Evolutionary conservation across 2,888 invertebrate species (phyloP).

Genomic region (Scaptomyza caliginosa): DNA sequence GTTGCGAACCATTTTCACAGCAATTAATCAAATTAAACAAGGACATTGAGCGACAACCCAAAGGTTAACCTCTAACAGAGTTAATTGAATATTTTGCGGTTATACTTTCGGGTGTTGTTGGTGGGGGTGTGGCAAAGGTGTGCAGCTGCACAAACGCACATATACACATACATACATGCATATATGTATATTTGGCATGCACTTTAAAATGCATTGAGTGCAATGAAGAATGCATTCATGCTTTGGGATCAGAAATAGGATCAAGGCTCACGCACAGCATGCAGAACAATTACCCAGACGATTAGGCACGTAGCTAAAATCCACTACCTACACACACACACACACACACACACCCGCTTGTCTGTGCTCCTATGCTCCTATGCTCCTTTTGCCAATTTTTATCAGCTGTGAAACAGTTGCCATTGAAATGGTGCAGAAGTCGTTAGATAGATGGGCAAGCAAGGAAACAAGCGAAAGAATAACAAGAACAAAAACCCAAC

Average conservation of each 20-base stretch:
- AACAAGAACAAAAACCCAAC: conserved; percentile 21
- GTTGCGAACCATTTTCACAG: conserved; percentile 52
- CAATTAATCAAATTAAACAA: conserved; percentile 80
- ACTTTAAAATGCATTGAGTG: conserved; percentile 22
- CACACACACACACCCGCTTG: conserved; percentile 26
- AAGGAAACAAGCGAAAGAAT: conserved; percentile 22
- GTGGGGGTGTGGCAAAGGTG: conserved; percentile 1
- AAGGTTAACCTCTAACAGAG: conserved; percentile 68
- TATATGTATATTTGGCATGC: conserved; percentile 35
- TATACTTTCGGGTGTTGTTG: conserved; percentile 18
- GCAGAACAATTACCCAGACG: conserved; percentile 82
- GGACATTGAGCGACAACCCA: conserved; percentile 36
- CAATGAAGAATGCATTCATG: conserved; percentile 10
- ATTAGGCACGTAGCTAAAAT: conserved; percentile 75
- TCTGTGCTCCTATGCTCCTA: no score
- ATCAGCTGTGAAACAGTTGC: conserved; percentile 83
- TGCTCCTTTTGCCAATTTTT: conserved; percentile 61
- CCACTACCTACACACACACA: conserved; percentile 34
- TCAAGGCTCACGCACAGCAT: conserved; percentile 54
- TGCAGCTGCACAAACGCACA: conserved; percentile 56
- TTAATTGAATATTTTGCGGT: conserved; percentile 73
- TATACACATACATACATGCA: not conserved
- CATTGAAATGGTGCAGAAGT: conserved; percentile 76
- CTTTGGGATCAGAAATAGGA: conserved; percentile 14
- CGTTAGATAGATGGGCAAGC: conserved; percentile 67